Conservation (phyloP, 2,113 vertebrate species). For the Mobula hypostoma region DNA sequence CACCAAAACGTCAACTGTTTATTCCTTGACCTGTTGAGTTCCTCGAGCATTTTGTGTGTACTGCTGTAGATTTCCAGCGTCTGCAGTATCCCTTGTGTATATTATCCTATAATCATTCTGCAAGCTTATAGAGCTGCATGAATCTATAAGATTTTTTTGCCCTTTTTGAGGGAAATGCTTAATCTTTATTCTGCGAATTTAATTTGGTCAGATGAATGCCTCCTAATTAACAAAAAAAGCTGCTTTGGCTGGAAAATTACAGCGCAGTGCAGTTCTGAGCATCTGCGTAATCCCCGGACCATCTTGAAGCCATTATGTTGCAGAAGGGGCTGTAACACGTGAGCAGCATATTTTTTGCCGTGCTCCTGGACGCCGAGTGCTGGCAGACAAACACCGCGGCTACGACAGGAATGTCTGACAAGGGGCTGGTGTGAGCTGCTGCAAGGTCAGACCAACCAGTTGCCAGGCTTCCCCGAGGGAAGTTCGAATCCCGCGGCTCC, state of each 20-base stretch:
- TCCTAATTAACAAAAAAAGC: background rate
- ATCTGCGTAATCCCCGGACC: conserved; percentile 43
- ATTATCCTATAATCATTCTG: too few species aligned
- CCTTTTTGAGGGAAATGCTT: background rate
- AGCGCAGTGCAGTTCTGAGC: conserved; percentile 32
- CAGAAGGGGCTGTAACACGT: conserved; percentile 47
- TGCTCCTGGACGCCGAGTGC: conserved; percentile 41
- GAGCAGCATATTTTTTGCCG: conserved; percentile 45
- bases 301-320: conserved; percentile 54
- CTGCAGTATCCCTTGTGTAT: too few species aligned
- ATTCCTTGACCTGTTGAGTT: too few species aligned
- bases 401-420: background rate
- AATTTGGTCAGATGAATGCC: background rate
- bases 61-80: too few species aligned
- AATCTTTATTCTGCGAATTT: background rate
- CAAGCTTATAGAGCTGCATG: too few species aligned
- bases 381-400: background rate
- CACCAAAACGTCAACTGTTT: too few species aligned
- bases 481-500: background rate
- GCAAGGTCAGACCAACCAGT: background rate
- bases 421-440: background rate
- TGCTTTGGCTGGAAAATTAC: conserved; percentile 35
- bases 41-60: too few species aligned
- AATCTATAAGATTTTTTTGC: background rate
- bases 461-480: background rate